Evolutionary conservation across 2,888 invertebrate species (phyloP).

Genomic region (Polia nebulosa): DNA sequence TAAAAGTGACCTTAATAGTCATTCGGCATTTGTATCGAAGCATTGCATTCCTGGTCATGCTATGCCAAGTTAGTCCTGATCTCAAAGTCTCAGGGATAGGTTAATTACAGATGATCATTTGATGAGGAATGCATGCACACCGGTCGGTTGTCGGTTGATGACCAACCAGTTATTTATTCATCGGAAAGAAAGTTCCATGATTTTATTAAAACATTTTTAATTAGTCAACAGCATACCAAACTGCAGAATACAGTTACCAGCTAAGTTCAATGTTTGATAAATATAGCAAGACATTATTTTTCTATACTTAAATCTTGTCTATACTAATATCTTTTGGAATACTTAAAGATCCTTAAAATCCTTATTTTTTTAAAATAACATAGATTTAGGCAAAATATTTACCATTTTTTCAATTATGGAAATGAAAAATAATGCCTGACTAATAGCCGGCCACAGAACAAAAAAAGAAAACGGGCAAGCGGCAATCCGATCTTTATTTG

Average conservation of each 20-base stretch:
- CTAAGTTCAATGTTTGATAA: background rate
- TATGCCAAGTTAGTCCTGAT: conserved; percentile 2
- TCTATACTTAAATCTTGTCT: background rate
- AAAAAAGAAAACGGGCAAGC: no score
- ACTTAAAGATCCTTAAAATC: background rate
- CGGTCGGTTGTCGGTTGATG: conserved; percentile 6
- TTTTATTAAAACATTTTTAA: conserved; percentile 54
- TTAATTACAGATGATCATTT: conserved; percentile 13
- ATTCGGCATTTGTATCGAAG: conserved; percentile 2
- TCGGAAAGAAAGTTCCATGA: conserved; percentile 55
- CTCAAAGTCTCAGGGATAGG: conserved; percentile 13
- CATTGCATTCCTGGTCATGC: background rate
- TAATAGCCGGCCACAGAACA: no score
- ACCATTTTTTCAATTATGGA: no score
- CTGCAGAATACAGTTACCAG: conserved; percentile 42
- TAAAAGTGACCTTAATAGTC: background rate
- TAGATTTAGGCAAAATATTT: no score
- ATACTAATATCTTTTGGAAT: background rate
- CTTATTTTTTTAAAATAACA: no score
- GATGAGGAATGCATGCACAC: conserved; percentile 25
- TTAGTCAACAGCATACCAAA: conserved; percentile 37
- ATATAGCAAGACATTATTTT: background rate
- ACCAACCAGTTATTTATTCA: conserved; percentile 59
- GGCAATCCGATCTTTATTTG: no score
- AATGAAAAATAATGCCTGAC: no score